Evolutionary conservation across 2,113 vertebrate species (phyloP).

Genomic region (Tetraodon nigroviridis): DNA sequence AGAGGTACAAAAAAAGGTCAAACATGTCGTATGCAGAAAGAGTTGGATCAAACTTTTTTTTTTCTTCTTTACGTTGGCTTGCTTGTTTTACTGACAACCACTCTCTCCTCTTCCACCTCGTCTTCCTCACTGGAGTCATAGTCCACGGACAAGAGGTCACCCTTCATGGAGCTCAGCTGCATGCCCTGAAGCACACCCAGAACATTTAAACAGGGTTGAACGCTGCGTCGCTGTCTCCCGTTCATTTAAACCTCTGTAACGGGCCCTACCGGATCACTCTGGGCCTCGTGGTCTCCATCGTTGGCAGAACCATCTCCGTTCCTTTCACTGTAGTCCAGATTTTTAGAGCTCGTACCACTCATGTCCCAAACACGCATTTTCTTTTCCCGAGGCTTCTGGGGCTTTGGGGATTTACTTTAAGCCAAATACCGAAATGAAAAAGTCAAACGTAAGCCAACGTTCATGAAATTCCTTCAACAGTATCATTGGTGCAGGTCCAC

Average conservation of each 20-base stretch:
- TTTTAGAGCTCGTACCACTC: conserved; percentile 78
- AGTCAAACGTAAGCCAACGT: neutral
- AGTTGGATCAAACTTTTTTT: neutral
- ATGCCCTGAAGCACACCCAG: conserved; percentile 46
- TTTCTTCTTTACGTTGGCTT: conserved; percentile 55
- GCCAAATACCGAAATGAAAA: neutral
- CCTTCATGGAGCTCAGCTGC: conserved; percentile 71
- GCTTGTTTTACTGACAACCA: conserved; percentile 71
- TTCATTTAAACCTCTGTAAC: neutral
- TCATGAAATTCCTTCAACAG: neutral
- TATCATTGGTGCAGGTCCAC: too few species aligned
- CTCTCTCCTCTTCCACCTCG: conserved; percentile 52
- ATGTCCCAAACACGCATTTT: conserved; percentile 86
- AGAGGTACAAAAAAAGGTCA: too few species aligned
- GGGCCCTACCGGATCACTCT: conserved; percentile 54
- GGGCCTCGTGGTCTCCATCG: conserved; percentile 59
- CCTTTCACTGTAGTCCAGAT: conserved; percentile 87
- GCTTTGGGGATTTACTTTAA: conserved; percentile 84
- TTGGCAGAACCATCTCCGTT: conserved; percentile 52
- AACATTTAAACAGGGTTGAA: neutral
- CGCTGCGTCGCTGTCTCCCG: too few species aligned
- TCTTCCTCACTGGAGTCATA: conserved; percentile 81
- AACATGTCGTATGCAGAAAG: neutral
- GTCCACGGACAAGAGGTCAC: conserved; percentile 86
- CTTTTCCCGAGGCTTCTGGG: conserved; percentile 83